phyloP scores from a whole-genome alignment of 2,113 vertebrate species.

The Podiceps cristatus region DNA sequence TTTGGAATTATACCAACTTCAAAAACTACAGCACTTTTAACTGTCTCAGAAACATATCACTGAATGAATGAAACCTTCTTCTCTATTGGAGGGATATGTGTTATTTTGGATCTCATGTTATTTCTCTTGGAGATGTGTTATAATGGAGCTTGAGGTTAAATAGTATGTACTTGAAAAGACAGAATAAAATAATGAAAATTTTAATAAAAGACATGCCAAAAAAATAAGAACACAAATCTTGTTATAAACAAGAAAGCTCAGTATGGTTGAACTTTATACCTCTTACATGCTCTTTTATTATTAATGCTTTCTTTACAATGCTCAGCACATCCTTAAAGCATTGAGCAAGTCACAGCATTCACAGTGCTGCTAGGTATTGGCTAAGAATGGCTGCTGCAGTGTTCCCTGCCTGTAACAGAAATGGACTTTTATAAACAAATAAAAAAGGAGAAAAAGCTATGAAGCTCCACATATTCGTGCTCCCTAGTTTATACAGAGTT shows the following conservation, averaged over 20 bases:
- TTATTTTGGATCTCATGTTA: constrained; percentile 47
- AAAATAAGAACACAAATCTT: constrained; percentile 49
- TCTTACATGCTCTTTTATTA: constrained; percentile 61
- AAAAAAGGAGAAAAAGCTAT: not conserved
- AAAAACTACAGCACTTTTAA: not conserved
- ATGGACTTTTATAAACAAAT: not conserved
- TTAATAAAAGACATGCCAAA: constrained; percentile 53
- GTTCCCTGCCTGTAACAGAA: not conserved
- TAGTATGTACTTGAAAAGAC: constrained; percentile 25
- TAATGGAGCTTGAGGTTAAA: not conserved
- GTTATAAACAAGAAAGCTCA: constrained; percentile 53
- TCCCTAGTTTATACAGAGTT: not conserved
- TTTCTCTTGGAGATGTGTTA: constrained; percentile 20
- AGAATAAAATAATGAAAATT: constrained; percentile 45
- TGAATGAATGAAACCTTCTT: not conserved
- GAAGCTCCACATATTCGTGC: not conserved
- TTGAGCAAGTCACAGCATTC: constrained; percentile 23
- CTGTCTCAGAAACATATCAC: not conserved
- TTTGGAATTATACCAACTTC: not conserved
- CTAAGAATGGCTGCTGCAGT: not conserved
- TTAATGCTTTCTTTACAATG: constrained; percentile 59
- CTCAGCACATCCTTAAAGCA: constrained; percentile 36
- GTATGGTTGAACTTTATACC: constrained; percentile 61
- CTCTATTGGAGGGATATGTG: not conserved
- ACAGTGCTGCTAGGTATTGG: constrained; percentile 4